These are phyloP conservation scores for Pungitius pungitius DNA, from an alignment of 2,113 vertebrate species.

Conservation along the genomic window DNA sequence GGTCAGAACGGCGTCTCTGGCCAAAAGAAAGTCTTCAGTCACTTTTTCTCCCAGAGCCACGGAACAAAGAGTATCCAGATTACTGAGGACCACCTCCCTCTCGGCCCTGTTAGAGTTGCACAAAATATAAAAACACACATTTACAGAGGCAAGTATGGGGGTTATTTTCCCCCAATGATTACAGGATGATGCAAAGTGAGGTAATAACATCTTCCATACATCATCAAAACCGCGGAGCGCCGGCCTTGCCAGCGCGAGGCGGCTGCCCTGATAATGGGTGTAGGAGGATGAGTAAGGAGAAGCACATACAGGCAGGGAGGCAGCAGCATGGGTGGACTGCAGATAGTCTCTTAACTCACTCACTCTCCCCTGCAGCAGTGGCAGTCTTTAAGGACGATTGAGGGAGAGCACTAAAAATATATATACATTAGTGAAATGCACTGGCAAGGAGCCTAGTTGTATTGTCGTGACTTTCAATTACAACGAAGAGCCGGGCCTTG, in stretches of 20 bases:
- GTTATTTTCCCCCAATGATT: slow-evolving; percentile 17
- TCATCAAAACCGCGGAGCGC: slow-evolving; percentile 26
- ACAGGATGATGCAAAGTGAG: slow-evolving; percentile 37
- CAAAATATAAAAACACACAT: neutral
- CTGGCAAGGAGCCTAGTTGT: slow-evolving; percentile 61
- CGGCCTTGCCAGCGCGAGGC: slow-evolving; percentile 44
- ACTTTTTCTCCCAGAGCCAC: slow-evolving; percentile 86
- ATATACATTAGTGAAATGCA: slow-evolving; percentile 41
- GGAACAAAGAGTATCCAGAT: slow-evolving; percentile 89
- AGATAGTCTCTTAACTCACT: slow-evolving; percentile 60
- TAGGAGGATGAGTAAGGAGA: slow-evolving; percentile 67
- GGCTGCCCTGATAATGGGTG: slow-evolving; percentile 64
- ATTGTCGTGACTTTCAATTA: slow-evolving; percentile 70
- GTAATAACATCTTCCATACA: slow-evolving; percentile 34
- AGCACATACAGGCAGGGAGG: slow-evolving; percentile 60
- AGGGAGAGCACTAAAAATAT: slow-evolving; percentile 35
- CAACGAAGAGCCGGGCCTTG: slow-evolving; percentile 45
- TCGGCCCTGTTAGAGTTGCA: slow-evolving; percentile 82
- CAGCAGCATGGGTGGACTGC: slow-evolving; percentile 74
- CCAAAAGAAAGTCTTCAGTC: slow-evolving; percentile 87
- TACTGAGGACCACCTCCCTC: slow-evolving; percentile 92
- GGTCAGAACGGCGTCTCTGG: slow-evolving; percentile 86
- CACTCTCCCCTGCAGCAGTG: slow-evolving; percentile 54
- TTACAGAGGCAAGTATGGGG: neutral
- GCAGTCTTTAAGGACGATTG: slow-evolving; percentile 65